A percentile compares a stretch with the other conserved stretches of the same genome.
Evolutionary conservation across 2,888 invertebrate species (phyloP).

Genomic region (Nebria salina): DNA sequence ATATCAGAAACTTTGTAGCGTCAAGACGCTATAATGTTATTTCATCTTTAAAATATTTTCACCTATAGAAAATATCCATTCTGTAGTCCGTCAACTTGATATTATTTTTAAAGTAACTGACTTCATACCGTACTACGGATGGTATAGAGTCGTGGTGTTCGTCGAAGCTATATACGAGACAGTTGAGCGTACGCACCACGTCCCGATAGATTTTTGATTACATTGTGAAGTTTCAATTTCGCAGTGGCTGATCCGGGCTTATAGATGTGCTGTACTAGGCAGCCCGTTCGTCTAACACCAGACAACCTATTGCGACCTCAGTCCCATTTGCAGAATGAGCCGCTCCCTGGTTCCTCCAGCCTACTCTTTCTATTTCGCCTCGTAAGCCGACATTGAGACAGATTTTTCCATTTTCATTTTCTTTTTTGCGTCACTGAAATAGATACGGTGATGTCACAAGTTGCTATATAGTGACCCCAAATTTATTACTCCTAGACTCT

Average conservation of each 20-base stretch:
- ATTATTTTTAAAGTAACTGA: background rate
- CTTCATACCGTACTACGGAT: background rate
- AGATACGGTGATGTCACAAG: background rate
- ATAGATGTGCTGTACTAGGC: conserved; percentile 33
- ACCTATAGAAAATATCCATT: too few relatives aligned
- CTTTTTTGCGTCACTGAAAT: background rate
- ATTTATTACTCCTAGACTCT: too few relatives aligned
- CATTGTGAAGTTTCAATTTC: conserved; percentile 50
- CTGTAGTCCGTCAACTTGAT: too few relatives aligned
- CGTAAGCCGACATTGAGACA: background rate
- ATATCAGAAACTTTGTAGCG: too few relatives aligned
- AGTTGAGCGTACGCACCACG: conserved; percentile 5
- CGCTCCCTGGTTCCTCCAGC: background rate
- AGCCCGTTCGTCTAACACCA: conserved; percentile 9
- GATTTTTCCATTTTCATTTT: background rate
- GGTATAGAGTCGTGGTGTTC: background rate
- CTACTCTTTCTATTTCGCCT: background rate
- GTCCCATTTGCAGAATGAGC: background rate
- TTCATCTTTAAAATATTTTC: too few relatives aligned
- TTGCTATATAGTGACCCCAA: too few relatives aligned
- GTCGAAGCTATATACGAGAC: background rate
- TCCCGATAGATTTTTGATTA: conserved; percentile 50
- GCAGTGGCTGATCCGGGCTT: conserved; percentile 49
- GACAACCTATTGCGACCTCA: conserved; percentile 3
- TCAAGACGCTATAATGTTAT: too few relatives aligned